Evolutionary conservation across 1,140 invertebrate genomes (phyloP).

Genomic region (Harlomillsia oculata): DNA sequence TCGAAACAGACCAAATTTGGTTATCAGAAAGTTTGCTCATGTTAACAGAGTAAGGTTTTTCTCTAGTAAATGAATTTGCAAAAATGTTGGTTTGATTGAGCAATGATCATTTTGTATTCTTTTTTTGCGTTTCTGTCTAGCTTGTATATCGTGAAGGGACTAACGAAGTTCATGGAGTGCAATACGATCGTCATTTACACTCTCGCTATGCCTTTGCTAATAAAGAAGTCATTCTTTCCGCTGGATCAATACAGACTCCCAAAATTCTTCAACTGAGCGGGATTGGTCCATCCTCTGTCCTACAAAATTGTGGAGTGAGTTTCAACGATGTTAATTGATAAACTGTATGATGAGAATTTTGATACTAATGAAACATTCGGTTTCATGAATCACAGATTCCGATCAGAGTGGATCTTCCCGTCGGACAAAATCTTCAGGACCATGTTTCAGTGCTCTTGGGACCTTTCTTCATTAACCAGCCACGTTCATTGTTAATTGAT

Average conservation of each 20-base stretch:
- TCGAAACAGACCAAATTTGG: not conserved
- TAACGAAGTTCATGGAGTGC: constrained; percentile 37
- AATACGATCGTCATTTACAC: constrained; percentile 37
- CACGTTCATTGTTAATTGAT: constrained; percentile 5
- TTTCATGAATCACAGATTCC: constrained; percentile 12
- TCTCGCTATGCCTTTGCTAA: constrained; percentile 34
- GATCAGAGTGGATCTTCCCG: constrained; percentile 23
- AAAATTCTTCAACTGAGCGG: constrained; percentile 42
- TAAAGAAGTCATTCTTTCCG: constrained; percentile 38
- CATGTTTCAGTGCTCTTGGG: constrained; percentile 35
- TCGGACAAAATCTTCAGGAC: constrained; percentile 40
- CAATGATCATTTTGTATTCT: not conserved
- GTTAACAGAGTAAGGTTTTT: constrained; percentile 7
- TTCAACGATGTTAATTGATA: not conserved
- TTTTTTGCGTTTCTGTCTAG: not conserved
- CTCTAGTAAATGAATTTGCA: not conserved
- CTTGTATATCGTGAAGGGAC: constrained; percentile 7
- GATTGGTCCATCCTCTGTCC: constrained; percentile 40
- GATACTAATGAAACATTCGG: not conserved
- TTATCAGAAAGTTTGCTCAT: constrained; percentile 7
- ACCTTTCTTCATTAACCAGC: constrained; percentile 18
- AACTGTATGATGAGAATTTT: not conserved
- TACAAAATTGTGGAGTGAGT: constrained; percentile 28
- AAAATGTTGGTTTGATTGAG: not conserved
- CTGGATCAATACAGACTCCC: constrained; percentile 34